Conservation (phyloP, 2,797 vertebrate genomes). For the Propithecus deckenii region DNA sequence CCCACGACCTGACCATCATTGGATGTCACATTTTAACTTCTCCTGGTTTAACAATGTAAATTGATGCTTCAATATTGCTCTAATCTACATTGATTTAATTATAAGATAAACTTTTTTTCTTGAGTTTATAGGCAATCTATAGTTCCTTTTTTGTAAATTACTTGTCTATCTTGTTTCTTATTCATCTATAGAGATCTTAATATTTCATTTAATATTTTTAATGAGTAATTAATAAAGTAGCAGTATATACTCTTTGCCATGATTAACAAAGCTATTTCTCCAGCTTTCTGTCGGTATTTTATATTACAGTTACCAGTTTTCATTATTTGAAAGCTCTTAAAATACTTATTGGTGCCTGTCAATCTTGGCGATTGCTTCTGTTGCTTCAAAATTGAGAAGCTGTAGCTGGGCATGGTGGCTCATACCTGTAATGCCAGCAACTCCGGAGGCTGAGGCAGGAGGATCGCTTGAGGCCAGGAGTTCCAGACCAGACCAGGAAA, state of each 20-base stretch:
- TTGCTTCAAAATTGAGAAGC: constrained; percentile 23
- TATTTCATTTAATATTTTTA: constrained; percentile 12
- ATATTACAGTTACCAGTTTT: background rate
- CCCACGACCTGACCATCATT: background rate
- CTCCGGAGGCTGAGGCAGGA: background rate
- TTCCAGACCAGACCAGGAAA: too few species aligned
- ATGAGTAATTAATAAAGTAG: background rate
- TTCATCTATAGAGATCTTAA: background rate
- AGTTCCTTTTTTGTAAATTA: background rate
- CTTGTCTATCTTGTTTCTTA: background rate
- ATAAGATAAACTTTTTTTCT: background rate
- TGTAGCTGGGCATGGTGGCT: background rate
- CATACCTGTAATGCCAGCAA: background rate
- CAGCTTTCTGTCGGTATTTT: background rate
- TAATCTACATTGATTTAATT: background rate
- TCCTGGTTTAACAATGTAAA: background rate
- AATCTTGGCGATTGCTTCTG: background rate
- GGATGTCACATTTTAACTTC: background rate
- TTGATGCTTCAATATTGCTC: background rate
- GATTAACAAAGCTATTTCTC: background rate
- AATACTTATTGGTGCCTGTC: constrained; percentile 4
- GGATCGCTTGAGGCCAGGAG: background rate
- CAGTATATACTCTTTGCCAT: background rate
- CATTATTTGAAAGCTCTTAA: background rate
- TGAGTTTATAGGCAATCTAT: background rate